Conservation (phyloP, 2,797 vertebrate genomes). For the Lepidocolaptes lacrymiger region DNA sequence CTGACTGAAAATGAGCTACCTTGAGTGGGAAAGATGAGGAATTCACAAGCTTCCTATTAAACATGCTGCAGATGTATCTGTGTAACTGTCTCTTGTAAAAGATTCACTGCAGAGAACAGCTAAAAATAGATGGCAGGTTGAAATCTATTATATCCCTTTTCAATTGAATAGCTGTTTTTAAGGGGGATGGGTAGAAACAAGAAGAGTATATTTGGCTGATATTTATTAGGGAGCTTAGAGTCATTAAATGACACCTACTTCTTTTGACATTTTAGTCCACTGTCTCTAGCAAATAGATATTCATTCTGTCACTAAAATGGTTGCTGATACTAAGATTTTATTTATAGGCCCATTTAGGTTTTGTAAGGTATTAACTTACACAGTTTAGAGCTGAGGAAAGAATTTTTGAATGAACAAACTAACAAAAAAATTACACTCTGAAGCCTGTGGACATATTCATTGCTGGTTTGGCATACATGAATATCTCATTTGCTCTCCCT, state of each 20-base stretch:
- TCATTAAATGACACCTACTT: slow-evolving; percentile 5
- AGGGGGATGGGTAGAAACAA: neutral
- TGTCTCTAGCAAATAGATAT: neutral
- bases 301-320: neutral
- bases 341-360: neutral
- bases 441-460: neutral
- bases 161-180: slow-evolving; percentile 16
- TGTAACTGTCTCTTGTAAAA: slow-evolving; percentile 1
- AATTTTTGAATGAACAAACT: neutral
- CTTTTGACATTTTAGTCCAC: slow-evolving; percentile 19
- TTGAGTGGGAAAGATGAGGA: neutral
- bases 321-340: neutral
- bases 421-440: neutral
- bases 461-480: neutral
- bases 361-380: neutral
- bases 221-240: slow-evolving; percentile 22
- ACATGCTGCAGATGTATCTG: neutral
- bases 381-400: neutral
- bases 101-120: slow-evolving; percentile 5
- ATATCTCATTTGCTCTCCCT: neutral
- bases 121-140: slow-evolving; percentile 43
- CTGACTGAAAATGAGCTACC: neutral
- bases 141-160: slow-evolving; percentile 21
- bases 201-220: neutral
- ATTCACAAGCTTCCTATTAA: slow-evolving; percentile 10